Conservation (phyloP, 1,140 invertebrate species). For the Drosophila malerkotliana region DNA sequence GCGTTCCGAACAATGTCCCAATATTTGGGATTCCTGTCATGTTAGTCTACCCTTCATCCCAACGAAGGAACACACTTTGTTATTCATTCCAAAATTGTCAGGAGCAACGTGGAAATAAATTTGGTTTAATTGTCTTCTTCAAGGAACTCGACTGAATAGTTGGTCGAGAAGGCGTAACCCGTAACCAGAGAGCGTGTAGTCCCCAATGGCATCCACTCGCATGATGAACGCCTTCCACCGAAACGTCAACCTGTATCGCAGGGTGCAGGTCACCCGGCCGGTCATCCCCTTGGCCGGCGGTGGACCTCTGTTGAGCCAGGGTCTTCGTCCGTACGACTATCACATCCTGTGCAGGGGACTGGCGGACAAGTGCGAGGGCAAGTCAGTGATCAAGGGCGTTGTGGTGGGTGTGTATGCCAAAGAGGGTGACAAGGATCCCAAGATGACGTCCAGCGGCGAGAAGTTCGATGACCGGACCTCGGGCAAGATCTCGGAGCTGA, state of each 20-base stretch:
- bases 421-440: conserved; percentile 68
- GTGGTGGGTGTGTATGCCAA: conserved; percentile 82
- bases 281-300: background rate
- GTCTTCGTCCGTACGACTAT: background rate
- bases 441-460: conserved; percentile 78
- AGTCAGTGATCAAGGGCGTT: conserved; percentile 75
- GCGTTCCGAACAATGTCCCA: conserved; percentile 1
- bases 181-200: conserved; percentile 7
- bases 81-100: conserved; percentile 32
- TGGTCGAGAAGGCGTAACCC: conserved; percentile 1
- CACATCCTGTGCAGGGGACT: conserved; percentile 1
- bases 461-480: conserved; percentile 83
- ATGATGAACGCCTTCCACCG: conserved; percentile 19
- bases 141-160: background rate
- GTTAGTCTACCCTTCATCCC: conserved; percentile 12
- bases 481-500: conserved; percentile 78
- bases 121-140: background rate
- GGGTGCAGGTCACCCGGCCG: background rate
- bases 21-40: background rate
- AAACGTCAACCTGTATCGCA: conserved; percentile 10
- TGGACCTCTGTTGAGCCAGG: background rate
- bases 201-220: conserved; percentile 24
- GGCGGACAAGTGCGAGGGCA: conserved; percentile 6
- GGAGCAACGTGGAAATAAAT: conserved; percentile 4
- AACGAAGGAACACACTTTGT: conserved; percentile 19